Percentiles rank a stretch among this genome's conserved stretches.
Conservation (phyloP, 2,888 invertebrate species). For the Itoplectis maculator region DNA sequence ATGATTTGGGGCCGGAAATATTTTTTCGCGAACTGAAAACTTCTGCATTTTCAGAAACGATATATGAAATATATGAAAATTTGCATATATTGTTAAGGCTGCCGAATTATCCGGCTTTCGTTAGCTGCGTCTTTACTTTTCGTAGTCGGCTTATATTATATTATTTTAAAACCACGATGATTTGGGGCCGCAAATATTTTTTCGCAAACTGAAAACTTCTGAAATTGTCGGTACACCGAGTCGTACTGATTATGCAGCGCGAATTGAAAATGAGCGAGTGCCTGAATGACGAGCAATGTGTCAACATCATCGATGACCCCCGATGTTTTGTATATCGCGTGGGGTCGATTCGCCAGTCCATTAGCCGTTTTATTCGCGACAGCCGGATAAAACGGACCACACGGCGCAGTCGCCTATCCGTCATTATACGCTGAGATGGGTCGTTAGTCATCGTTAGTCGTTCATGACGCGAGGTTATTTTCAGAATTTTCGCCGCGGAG, state of each 20-base stretch:
- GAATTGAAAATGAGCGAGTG: slow-evolving; percentile 63
- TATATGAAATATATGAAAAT: no score
- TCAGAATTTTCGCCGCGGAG: neutral
- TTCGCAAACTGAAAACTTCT: no score
- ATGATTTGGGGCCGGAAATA: neutral
- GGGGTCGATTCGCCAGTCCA: slow-evolving; percentile 81
- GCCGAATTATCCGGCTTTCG: neutral
- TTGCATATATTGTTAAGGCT: no score
- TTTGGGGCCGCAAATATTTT: neutral
- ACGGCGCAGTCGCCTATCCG: slow-evolving; percentile 56
- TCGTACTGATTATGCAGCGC: slow-evolving; percentile 77
- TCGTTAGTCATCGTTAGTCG: slow-evolving; percentile 26
- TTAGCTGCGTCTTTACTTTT: neutral
- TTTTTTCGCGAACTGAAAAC: no score
- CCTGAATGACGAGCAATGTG: slow-evolving; percentile 40
- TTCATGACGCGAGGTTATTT: slow-evolving; percentile 30
- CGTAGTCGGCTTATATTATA: no score
- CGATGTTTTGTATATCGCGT: slow-evolving; percentile 74
- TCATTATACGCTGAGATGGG: slow-evolving; percentile 54
- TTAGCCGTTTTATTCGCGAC: slow-evolving; percentile 80
- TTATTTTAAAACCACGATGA: neutral
- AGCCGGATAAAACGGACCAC: slow-evolving; percentile 39
- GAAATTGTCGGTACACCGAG: slow-evolving; percentile 14
- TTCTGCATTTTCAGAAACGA: no score
- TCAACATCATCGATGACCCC: slow-evolving; percentile 30